Evolutionary conservation across 2,797 vertebrate species (phyloP), one percentile per base, ranked within the genome.

Genomic region (Cetoscarus ocellatus): DNA sequence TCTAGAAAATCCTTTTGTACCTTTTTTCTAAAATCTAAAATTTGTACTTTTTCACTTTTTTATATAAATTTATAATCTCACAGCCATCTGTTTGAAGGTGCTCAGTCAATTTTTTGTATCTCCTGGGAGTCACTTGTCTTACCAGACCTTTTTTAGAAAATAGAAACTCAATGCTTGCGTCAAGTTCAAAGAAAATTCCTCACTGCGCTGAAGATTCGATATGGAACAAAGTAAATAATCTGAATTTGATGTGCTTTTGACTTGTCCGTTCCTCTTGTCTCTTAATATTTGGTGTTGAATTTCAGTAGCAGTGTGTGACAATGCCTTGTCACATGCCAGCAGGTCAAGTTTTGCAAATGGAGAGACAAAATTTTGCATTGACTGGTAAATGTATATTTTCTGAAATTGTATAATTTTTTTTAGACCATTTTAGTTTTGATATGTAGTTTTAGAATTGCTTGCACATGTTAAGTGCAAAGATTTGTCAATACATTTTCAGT

Each of bases 361-460:
- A 69, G 69, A 82, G 49, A 80, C 85, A 75, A 74, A 84, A 61
- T 83, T 90, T 90, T 89, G 68, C 86, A 77, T 90, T 82, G 80
- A 91, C 86, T 88, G 88, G 85, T 86, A 90, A 88, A 87, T 95
- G 92, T 95, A 94, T 93, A 94, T 94, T 94, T 94, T 93, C 85
- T 83, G 43, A 89, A 93, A 93, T 93, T 95, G 93, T 94, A 93
- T 86, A 93, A 82, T 87, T 94, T 27, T 27, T n/a, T 79, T 86
- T 93, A 91, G 91, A 86, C 70, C 42, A 64, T 82, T 85, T 78
- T 90, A 88, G 85, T 86, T 87, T 93, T 88, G 62, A 84, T 92
- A 78, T 79, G 82, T 95, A 94, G 92, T 86, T 89, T 84, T 90
- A 91, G 89, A 77, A 86, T 85, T 85, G 54, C 34, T 83, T 90